Percentiles rank a stretch among this genome's conserved stretches.
Evolutionary conservation across 2,888 invertebrate genomes (phyloP).

Genomic region (Clostera curtula): DNA sequence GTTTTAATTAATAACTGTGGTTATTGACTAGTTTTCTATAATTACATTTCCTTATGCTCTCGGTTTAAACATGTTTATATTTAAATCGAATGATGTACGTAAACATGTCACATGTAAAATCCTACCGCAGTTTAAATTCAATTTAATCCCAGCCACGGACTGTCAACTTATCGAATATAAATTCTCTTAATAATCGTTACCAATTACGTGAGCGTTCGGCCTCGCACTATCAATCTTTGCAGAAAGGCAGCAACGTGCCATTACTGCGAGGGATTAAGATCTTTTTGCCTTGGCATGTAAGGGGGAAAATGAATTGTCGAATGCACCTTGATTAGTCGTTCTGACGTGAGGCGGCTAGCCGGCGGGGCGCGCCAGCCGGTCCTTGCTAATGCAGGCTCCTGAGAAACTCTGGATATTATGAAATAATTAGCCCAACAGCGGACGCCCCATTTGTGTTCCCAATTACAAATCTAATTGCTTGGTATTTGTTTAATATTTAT

Average conservation of each 20-base stretch:
- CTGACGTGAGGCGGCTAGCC: slow-evolving; percentile 19
- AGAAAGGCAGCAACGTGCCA: slow-evolving; percentile 36
- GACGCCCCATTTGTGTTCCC: too few species aligned
- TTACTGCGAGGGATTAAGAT: slow-evolving; percentile 49
- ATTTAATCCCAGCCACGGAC: slow-evolving; percentile 49
- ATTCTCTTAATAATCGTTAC: slow-evolving; percentile 65
- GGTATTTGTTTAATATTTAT: too few species aligned
- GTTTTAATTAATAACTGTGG: too few species aligned
- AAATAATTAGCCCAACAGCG: too few species aligned
- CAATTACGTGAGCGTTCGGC: slow-evolving; percentile 63
- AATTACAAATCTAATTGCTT: too few species aligned
- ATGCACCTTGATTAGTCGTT: slow-evolving; percentile 41
- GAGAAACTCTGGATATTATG: slow-evolving; percentile 50
- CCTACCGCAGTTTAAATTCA: slow-evolving; percentile 45
- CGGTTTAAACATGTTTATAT: slow-evolving; percentile 20
- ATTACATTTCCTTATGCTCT: slow-evolving; percentile 14
- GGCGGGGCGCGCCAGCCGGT: slow-evolving; percentile 41
- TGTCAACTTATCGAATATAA: slow-evolving; percentile 65
- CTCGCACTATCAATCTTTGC: slow-evolving; percentile 45
- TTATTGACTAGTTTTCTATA: too few species aligned
- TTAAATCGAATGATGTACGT: slow-evolving; percentile 35
- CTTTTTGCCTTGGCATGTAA: slow-evolving; percentile 50
- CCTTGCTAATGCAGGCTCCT: slow-evolving; percentile 32
- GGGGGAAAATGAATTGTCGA: slow-evolving; percentile 51
- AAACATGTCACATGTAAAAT: slow-evolving; percentile 48